Evolutionary conservation across 2,888 invertebrate species (phyloP).

Genomic region (Tubulanus polymorphus): DNA sequence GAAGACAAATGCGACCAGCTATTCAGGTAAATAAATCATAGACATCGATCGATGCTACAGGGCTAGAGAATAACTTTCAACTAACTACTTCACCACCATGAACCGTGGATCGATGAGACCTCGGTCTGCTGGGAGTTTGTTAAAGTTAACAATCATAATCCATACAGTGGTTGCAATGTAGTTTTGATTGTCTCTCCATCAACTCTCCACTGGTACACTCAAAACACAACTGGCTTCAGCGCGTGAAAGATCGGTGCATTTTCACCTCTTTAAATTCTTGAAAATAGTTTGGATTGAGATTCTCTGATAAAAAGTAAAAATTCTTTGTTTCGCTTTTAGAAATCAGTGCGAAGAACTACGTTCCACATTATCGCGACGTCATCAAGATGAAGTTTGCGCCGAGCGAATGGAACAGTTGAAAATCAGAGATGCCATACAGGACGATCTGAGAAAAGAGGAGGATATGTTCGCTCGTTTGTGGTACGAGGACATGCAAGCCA

Average conservation of each 20-base stretch:
- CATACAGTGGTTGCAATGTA: too few relatives aligned
- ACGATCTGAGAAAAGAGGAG: slow-evolving; percentile 37
- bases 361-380: slow-evolving; percentile 44
- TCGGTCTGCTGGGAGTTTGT: too few relatives aligned
- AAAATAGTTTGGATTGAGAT: not conserved
- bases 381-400: slow-evolving; percentile 45
- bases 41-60: too few relatives aligned
- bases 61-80: too few relatives aligned
- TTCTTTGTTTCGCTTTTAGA: slow-evolving; percentile 23
- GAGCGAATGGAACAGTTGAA: slow-evolving; percentile 42
- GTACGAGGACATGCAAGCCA: slow-evolving; percentile 48
- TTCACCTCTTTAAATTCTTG: not conserved
- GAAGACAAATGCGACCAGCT: slow-evolving; percentile 52
- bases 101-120: too few relatives aligned
- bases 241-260: too few relatives aligned
- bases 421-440: slow-evolving; percentile 30
- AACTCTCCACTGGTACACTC: too few relatives aligned
- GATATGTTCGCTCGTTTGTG: slow-evolving; percentile 48
- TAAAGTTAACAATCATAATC: too few relatives aligned
- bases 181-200: too few relatives aligned
- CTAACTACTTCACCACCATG: too few relatives aligned
- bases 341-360: slow-evolving; percentile 51
- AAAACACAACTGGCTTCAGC: too few relatives aligned
- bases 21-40: slow-evolving; percentile 47
- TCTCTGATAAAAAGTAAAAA: not conserved